Evolutionary conservation across 2,113 vertebrate species (phyloP).

Genomic region (Oriolus oriolus): DNA sequence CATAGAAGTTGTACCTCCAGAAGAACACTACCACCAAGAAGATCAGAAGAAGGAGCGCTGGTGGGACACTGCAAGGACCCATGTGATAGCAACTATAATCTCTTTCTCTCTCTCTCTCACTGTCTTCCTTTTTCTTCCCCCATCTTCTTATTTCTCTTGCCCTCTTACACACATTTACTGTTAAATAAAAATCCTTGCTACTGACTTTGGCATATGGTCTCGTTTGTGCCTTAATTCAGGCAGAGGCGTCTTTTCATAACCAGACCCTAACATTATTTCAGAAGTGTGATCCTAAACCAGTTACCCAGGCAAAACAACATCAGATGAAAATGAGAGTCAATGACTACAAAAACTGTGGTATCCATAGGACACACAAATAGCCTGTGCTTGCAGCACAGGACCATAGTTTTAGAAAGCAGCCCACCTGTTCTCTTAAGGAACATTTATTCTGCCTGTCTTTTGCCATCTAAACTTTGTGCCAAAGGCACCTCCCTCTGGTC

Average conservation of each 20-base stretch:
- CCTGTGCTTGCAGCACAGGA: background rate
- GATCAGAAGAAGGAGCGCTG: background rate
- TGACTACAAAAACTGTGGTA: background rate
- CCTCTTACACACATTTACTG: no score
- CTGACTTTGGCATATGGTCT: background rate
- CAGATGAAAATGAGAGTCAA: background rate
- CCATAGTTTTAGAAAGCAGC: background rate
- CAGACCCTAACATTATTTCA: background rate
- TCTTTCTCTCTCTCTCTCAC: background rate
- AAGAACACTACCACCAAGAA: accelerated
- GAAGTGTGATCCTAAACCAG: background rate
- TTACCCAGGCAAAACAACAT: background rate
- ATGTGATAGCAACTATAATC: background rate
- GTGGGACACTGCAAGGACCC: accelerated
- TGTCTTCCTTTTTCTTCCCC: background rate
- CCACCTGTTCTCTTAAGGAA: background rate
- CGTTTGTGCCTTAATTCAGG: background rate
- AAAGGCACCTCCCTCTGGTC: background rate
- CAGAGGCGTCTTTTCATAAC: background rate
- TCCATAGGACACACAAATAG: background rate
- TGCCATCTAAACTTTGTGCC: background rate
- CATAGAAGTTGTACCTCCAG: background rate
- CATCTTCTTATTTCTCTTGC: background rate
- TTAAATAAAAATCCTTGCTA: background rate
- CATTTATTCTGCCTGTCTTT: accelerated